These are phyloP conservation scores for Cnemophilus loriae DNA, from an alignment of 2,113 vertebrate species.

Conservation along the genomic window DNA sequence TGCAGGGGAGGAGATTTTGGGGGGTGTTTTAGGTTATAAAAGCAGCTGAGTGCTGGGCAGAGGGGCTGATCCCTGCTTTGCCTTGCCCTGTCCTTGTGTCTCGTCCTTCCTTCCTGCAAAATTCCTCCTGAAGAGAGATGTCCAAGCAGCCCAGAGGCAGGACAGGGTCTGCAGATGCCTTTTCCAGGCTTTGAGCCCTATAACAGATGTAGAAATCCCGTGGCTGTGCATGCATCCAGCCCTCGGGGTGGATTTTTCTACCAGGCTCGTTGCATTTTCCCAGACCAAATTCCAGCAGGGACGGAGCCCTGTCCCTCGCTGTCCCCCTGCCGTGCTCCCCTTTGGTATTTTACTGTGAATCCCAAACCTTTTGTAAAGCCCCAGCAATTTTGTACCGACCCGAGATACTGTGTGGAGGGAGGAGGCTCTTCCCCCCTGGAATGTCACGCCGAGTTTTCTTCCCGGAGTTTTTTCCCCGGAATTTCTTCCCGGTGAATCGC, in stretches of 20 bases:
- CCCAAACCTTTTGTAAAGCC: not conserved
- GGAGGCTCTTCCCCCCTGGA: not conserved
- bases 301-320: not conserved
- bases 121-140: not conserved
- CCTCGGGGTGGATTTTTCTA: not conserved
- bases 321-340: not conserved
- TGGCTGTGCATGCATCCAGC: not conserved
- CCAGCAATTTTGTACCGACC: conserved; percentile 5
- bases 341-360: conserved; percentile 43
- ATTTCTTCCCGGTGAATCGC: not conserved
- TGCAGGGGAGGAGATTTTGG: not conserved
- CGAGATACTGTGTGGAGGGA: not conserved
- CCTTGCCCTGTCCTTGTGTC: not conserved
- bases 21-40: not conserved
- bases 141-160: not conserved
- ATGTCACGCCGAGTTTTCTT: not conserved
- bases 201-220: accelerated
- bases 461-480: not conserved
- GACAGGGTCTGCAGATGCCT: not conserved
- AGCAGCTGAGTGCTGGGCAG: not conserved
- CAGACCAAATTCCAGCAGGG: conserved; percentile 19
- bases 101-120: not conserved
- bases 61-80: not conserved
- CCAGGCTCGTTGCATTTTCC: not conserved
- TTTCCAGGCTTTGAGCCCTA: not conserved